These are phyloP conservation scores for Drosophila tristis DNA, from an alignment of 1,140 invertebrate genomes.

Conservation along the genomic window DNA sequence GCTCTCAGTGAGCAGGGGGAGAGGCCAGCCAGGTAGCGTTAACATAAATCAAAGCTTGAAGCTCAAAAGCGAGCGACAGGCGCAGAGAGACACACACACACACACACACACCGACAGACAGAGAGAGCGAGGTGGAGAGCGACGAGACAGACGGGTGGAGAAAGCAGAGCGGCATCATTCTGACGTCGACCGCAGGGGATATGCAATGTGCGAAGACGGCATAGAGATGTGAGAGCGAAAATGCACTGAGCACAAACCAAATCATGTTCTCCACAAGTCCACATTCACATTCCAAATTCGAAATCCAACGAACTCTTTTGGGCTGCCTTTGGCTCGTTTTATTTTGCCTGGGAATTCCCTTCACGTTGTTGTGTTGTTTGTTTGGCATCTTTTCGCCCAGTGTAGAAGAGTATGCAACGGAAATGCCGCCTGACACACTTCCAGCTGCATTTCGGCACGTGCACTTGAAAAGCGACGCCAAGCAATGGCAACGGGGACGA, in stretches of 20 bases:
- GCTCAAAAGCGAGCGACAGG: constrained; percentile 74
- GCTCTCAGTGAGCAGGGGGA: neutral
- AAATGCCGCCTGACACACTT: constrained; percentile 73
- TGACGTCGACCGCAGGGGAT: constrained; percentile 17
- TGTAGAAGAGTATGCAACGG: constrained; percentile 20
- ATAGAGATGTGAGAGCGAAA: too few relatives aligned
- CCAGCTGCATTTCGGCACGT: constrained; percentile 76
- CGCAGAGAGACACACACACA: constrained; percentile 46
- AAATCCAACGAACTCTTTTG: too few relatives aligned
- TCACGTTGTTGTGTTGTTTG: too few relatives aligned
- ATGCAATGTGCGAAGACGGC: neutral
- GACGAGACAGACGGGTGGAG: too few relatives aligned
- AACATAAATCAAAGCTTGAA: constrained; percentile 77
- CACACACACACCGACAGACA: neutral
- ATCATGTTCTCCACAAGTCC: too few relatives aligned
- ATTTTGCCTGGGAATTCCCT: too few relatives aligned
- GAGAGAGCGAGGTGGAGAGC: neutral
- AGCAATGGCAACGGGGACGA: neutral
- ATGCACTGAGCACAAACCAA: too few relatives aligned
- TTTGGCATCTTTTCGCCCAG: too few relatives aligned
- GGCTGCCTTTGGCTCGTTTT: too few relatives aligned
- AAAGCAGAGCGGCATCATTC: constrained; percentile 7
- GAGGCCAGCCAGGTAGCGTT: constrained; percentile 52
- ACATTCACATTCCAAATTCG: too few relatives aligned
- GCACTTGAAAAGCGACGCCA: constrained; percentile 69